Evolutionary conservation across 1,140 invertebrate species (phyloP).

Genomic region (Heliconius eleuchia): DNA sequence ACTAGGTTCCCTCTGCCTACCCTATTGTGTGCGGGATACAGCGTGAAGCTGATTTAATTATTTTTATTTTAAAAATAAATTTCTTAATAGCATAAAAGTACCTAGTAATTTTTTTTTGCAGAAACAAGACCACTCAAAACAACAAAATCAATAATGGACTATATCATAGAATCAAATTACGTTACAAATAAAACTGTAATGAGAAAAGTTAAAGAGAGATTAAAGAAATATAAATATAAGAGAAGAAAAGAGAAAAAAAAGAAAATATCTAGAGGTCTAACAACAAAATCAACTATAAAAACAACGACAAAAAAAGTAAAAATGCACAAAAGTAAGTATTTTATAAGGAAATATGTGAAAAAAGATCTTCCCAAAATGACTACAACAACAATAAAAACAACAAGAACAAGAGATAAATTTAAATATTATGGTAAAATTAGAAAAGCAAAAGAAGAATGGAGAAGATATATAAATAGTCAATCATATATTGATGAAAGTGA

Average conservation of each 20-base stretch:
- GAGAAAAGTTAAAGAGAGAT: conserved; percentile 17
- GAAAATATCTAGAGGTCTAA: conserved; percentile 30
- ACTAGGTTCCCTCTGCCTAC: no score
- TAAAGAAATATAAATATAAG: conserved; percentile 30
- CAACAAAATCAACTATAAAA: conserved; percentile 22
- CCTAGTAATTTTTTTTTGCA: not conserved
- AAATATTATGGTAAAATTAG: conserved; percentile 29
- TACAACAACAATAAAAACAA: conserved; percentile 30
- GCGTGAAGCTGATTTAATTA: no score
- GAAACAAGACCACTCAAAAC: not conserved
- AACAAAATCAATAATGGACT: conserved; percentile 6
- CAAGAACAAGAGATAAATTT: conserved; percentile 12
- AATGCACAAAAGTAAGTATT: conserved; percentile 42
- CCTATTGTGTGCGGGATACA: no score
- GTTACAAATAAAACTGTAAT: conserved; percentile 27
- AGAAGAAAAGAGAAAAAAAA: conserved; percentile 26
- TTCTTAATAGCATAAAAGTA: no score
- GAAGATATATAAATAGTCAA: not conserved
- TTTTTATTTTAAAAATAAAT: no score
- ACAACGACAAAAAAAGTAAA: conserved; percentile 25
- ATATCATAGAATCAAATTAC: conserved; percentile 19
- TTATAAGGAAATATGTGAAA: conserved; percentile 37
- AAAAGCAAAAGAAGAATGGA: not conserved
- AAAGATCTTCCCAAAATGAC: conserved; percentile 39
- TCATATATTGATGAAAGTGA: not conserved